A percentile compares a stretch with the other conserved stretches of the same genome.
phyloP scores from a whole-genome alignment of 1,140 invertebrate species.

The Pseudomyrmex cubaensis region DNA sequence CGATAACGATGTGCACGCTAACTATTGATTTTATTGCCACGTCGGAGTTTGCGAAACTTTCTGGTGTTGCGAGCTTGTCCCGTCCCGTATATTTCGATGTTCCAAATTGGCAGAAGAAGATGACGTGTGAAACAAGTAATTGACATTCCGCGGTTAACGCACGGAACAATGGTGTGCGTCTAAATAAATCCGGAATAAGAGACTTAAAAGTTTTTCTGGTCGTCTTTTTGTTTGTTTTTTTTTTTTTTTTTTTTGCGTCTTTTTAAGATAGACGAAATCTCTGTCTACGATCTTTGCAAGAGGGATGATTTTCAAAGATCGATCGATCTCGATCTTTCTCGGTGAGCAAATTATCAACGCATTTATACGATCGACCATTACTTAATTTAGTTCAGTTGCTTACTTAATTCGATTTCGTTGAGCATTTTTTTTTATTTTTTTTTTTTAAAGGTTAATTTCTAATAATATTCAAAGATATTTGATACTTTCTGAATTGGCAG shows the following conservation, averaged over 20 bases:
- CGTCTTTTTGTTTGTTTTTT: not conserved
- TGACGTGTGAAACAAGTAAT: conserved; percentile 28
- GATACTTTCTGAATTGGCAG: conserved; percentile 22
- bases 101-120: conserved; percentile 21
- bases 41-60: conserved; percentile 40
- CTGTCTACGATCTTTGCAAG: not conserved
- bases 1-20: conserved; percentile 30
- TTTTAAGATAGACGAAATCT: conserved; percentile 9
- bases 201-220: not conserved
- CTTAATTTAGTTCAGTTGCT: not conserved
- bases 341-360: conserved; percentile 31
- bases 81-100: conserved; percentile 16
- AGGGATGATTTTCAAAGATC: not conserved
- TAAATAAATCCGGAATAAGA: not conserved
- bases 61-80: not conserved
- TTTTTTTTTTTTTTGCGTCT: not conserved
- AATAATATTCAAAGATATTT: not conserved
- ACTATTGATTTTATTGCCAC: conserved; percentile 37
- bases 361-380: not conserved
- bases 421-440: not conserved
- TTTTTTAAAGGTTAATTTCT: not conserved
- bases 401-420: not conserved
- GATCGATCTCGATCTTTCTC: conserved; percentile 6
- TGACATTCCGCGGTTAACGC: not conserved
- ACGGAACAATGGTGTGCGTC: not conserved